Evolutionary conservation across 2,113 vertebrate genomes (phyloP).

Genomic region (Panurus biarmicus): DNA sequence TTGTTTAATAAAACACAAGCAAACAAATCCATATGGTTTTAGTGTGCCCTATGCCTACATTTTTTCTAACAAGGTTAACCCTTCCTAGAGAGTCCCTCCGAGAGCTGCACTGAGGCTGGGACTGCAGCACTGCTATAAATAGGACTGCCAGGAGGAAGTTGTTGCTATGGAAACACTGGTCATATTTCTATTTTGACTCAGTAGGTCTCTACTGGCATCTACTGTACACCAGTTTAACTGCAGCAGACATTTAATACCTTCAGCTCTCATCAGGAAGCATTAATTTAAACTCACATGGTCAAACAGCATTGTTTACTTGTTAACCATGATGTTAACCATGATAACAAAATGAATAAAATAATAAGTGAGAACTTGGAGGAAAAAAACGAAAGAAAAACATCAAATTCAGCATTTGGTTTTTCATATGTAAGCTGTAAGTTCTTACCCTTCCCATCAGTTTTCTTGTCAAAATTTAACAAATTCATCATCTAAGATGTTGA

Average conservation of each 20-base stretch:
- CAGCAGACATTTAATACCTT: slow-evolving; percentile 36
- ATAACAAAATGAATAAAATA: neutral
- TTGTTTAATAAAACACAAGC: neutral
- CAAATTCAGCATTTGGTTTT: neutral
- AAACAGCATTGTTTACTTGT: neutral
- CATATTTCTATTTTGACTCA: slow-evolving; percentile 45
- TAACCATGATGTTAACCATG: neutral
- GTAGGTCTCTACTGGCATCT: slow-evolving; percentile 76
- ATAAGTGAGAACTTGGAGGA: fast-evolving
- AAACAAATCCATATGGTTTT: neutral
- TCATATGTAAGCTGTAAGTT: neutral
- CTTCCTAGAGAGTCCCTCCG: slow-evolving; percentile 6
- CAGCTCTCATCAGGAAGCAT: neutral
- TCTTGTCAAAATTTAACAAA: neutral
- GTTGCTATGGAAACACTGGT: slow-evolving; percentile 59
- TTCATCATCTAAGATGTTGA: neutral
- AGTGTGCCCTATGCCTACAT: neutral
- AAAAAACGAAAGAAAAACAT: neutral
- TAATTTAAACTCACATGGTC: neutral
- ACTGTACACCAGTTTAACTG: slow-evolving; percentile 64
- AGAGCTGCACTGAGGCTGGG: slow-evolving; percentile 2
- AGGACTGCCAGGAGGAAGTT: slow-evolving; percentile 63
- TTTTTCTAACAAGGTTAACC: neutral
- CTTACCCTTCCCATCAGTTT: neutral
- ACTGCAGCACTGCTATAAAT: slow-evolving; percentile 67